These are phyloP conservation scores for Tiliacea aurago DNA, from an alignment of 2,888 invertebrate genomes.

Conservation along the genomic window DNA sequence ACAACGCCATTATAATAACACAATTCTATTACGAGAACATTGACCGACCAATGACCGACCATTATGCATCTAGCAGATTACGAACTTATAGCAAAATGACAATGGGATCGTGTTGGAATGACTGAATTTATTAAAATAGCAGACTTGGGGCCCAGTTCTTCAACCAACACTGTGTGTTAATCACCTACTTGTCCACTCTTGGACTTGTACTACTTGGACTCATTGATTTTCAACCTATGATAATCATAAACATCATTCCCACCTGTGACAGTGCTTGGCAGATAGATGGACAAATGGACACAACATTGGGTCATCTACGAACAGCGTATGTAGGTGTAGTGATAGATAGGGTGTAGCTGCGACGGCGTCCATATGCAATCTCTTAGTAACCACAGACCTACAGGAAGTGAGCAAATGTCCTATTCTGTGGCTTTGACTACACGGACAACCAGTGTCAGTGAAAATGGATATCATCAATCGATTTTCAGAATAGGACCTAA, in stretches of 20 bases:
- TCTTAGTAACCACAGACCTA: constrained; percentile 2
- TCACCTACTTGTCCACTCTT: not conserved
- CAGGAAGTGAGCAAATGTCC: constrained; percentile 22
- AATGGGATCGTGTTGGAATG: too few species aligned
- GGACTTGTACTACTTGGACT: not conserved
- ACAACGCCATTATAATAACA: too few species aligned
- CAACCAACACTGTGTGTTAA: not conserved
- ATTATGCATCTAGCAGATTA: too few species aligned
- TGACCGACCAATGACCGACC: too few species aligned
- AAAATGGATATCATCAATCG: not conserved
- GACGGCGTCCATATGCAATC: not conserved
- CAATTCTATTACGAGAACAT: too few species aligned
- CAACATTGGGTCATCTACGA: not conserved
- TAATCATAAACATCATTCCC: not conserved
- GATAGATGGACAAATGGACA: not conserved
- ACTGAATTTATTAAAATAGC: too few species aligned
- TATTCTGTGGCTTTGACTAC: constrained; percentile 26
- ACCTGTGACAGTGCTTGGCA: not conserved
- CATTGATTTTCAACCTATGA: not conserved
- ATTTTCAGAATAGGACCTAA: not conserved
- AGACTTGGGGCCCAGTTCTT: too few species aligned
- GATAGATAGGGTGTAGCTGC: not conserved
- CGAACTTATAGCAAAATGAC: too few species aligned
- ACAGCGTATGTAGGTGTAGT: not conserved
- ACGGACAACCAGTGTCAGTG: not conserved